phyloP scores from a whole-genome alignment of 1,140 invertebrate genomes.

The Micrasema minimum region DNA sequence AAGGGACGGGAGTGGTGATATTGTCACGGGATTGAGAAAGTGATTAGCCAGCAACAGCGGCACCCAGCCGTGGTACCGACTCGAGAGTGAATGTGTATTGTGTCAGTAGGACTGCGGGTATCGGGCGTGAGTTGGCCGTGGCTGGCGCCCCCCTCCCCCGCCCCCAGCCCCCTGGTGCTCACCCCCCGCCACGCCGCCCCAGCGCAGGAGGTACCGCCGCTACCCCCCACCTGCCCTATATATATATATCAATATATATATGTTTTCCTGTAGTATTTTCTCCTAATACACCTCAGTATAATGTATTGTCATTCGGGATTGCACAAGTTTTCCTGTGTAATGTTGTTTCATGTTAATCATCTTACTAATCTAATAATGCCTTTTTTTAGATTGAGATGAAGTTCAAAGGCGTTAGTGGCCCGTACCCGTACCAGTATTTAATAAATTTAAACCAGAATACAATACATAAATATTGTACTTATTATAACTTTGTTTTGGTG shows the following conservation, averaged over 20 bases:
- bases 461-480: not conserved
- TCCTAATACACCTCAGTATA: constrained; percentile 46
- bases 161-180: constrained; percentile 63
- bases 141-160: constrained; percentile 66
- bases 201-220: constrained; percentile 61
- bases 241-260: constrained; percentile 19
- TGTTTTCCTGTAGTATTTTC: constrained; percentile 38
- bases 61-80: constrained; percentile 9
- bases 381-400: constrained; percentile 51
- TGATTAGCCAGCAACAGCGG: not conserved
- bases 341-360: constrained; percentile 49
- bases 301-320: constrained; percentile 49
- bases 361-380: constrained; percentile 51
- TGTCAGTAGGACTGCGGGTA: constrained; percentile 70
- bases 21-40: not conserved
- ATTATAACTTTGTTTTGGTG: not conserved
- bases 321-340: constrained; percentile 54
- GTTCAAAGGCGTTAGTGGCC: constrained; percentile 46
- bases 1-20: too few species aligned
- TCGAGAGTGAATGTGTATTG: constrained; percentile 57
- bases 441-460: not conserved
- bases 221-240: constrained; percentile 38
- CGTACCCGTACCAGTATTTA: not conserved
- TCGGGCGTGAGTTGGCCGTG: constrained; percentile 69
- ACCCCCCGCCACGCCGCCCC: constrained; percentile 56